These are phyloP conservation scores for Petrocephalus sullivani DNA, from an alignment of 2,797 vertebrate species.

Conservation along the genomic window DNA sequence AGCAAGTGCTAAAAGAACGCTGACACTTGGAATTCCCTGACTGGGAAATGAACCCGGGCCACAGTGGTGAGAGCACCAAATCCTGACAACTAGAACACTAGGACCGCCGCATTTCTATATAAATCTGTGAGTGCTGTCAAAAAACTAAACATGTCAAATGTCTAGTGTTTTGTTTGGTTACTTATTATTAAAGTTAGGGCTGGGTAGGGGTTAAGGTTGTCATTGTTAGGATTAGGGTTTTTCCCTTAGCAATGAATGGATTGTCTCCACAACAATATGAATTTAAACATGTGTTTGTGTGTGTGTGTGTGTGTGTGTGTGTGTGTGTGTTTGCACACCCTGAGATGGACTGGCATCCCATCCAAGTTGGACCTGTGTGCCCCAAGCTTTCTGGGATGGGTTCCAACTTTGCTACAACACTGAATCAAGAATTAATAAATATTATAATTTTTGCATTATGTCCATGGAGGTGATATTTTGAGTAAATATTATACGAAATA, in stretches of 20 bases:
- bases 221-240: too few relatives aligned
- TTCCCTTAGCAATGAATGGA: too few relatives aligned
- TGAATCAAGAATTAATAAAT: neutral
- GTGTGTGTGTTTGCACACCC: neutral
- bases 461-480: neutral
- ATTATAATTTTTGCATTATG: neutral
- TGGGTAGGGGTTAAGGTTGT: too few relatives aligned
- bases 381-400: neutral
- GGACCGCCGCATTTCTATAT: neutral
- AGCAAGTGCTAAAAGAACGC: neutral
- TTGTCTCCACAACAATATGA: neutral
- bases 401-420: neutral
- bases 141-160: too few relatives aligned
- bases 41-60: neutral
- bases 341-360: neutral
- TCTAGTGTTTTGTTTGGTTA: too few relatives aligned
- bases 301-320: neutral
- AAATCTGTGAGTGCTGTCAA: neutral
- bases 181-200: too few relatives aligned
- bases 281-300: neutral
- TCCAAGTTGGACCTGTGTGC: neutral
- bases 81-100: neutral
- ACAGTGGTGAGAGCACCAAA: neutral
- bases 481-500: neutral
- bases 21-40: neutral